Base-by-base conservation (phyloP, 2,888 invertebrate species). In the Andrena chrysosceles region DNA sequence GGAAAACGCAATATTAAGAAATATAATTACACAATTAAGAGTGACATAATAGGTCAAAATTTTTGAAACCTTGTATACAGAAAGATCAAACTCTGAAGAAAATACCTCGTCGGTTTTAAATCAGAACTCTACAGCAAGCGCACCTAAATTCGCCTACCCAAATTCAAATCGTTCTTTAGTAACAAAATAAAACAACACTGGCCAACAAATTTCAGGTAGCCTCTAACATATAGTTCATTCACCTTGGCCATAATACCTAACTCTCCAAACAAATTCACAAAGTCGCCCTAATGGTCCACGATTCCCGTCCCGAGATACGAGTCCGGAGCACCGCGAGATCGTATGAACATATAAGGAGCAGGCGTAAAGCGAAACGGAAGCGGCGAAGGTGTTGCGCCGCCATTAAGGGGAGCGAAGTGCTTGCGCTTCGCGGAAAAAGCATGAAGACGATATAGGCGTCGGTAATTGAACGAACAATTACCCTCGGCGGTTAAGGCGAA, bases 391-490 rank as follows among this genome's bases (percentile, higher is more conserved):
- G 52, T 31, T 35, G 52, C 35, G 60, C 60, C 62, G 31, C 60
- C 77, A 67, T 77, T 77, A 80, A 80, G 59, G 71, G 71, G 48
- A 54, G 31, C 52, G 60, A 68, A 54, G 26, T 31, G 26, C 52
- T 20, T 16, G 29, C 66, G 35, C 81, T 87, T 87, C 85, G 49
- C 64, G 81, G 85, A 85, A 86, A 78, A 81, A 60, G 48, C 56
- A 76, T 76, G 81, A 84, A 81, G 76, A 42, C 77, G 81, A 42
- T 16, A 87, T 78, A 84, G 81, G 70, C 67, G 73, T 75, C 75
- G 77, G 81, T 81, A 84, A 87, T 86, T 87, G 87, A 86, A 86
- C 84, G 87, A 85, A 67, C 75, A 77, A 86, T 86, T 87, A 84
- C 85, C 26, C 31, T 29, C 35, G 69, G 63, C 68, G 63, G 81